Conservation (phyloP, 2,888 invertebrate species). For the Stramonita haemastoma region DNA sequence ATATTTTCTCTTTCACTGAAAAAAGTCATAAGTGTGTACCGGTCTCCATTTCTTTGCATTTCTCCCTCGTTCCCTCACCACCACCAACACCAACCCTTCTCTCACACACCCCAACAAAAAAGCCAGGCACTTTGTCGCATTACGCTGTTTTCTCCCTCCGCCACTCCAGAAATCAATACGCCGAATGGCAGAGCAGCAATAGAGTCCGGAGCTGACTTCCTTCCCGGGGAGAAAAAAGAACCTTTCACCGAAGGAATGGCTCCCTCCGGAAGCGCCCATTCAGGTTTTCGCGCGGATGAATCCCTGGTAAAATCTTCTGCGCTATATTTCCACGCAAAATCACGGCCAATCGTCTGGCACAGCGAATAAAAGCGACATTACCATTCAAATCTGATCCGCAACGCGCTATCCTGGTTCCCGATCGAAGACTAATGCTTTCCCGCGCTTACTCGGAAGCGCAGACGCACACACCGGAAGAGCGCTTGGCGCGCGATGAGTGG, state of each 20-base stretch:
- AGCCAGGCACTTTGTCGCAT: slow-evolving; percentile 36
- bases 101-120: neutral
- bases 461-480: slow-evolving; percentile 43
- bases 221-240: slow-evolving; percentile 39
- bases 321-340: slow-evolving; percentile 35
- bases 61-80: neutral
- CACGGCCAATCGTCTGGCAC: slow-evolving; percentile 26
- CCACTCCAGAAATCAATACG: slow-evolving; percentile 43
- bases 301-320: slow-evolving; percentile 31
- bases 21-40: slow-evolving; percentile 38
- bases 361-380: slow-evolving; percentile 4
- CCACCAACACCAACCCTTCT: neutral
- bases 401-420: slow-evolving; percentile 10
- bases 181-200: slow-evolving; percentile 43
- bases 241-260: slow-evolving; percentile 30
- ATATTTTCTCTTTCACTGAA: slow-evolving; percentile 24
- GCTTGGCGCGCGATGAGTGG: slow-evolving; percentile 40
- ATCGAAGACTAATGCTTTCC: slow-evolving; percentile 35
- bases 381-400: neutral
- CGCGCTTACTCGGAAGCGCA: slow-evolving; percentile 43
- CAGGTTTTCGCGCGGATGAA: slow-evolving; percentile 27
- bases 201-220: slow-evolving; percentile 41
- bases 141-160: slow-evolving; percentile 38
- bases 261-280: slow-evolving; percentile 12
- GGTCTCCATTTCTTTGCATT: slow-evolving; percentile 40